Percentiles rank a stretch among this genome's conserved stretches.
Conservation (phyloP, 2,113 vertebrate genomes). For the Etheostoma spectabile region DNA sequence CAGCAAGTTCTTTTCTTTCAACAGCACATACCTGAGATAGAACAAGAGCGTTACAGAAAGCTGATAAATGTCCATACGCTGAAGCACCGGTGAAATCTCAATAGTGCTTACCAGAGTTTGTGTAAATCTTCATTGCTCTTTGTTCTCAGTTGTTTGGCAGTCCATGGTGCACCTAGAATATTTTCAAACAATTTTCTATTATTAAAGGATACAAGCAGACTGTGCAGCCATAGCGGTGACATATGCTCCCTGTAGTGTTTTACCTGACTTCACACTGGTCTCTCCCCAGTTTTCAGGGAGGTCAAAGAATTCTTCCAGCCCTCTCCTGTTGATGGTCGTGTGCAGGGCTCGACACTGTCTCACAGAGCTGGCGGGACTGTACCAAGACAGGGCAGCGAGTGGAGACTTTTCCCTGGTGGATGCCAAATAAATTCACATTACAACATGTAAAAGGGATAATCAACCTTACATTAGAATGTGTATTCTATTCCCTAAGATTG, state of each 20-base stretch:
- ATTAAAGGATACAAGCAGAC: no score
- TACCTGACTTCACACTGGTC: slow-evolving; percentile 92
- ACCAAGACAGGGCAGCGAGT: background rate
- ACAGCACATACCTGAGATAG: slow-evolving; percentile 91
- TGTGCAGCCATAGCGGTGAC: background rate
- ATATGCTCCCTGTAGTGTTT: slow-evolving; percentile 35
- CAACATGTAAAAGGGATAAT: background rate
- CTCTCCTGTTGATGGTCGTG: slow-evolving; percentile 83
- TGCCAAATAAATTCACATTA: background rate
- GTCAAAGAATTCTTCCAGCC: slow-evolving; percentile 96
- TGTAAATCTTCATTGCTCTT: slow-evolving; percentile 97
- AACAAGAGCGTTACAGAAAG: background rate
- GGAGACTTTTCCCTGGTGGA: slow-evolving; percentile 44
- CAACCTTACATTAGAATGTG: background rate
- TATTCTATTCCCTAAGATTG: background rate
- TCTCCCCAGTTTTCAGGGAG: slow-evolving; percentile 93
- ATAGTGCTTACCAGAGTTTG: slow-evolving; percentile 91
- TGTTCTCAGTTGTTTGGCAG: slow-evolving; percentile 89
- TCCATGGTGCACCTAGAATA: slow-evolving; percentile 91
- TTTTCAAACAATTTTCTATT: background rate
- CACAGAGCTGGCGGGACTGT: slow-evolving; percentile 18
- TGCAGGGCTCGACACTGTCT: slow-evolving; percentile 84
- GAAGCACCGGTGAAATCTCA: background rate
- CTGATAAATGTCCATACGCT: background rate
- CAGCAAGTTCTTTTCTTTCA: slow-evolving; percentile 98